A percentile compares a stretch with the other conserved stretches of the same genome.
Conservation (phyloP, 2,888 invertebrate species). For the Amphiduros pacificus region DNA sequence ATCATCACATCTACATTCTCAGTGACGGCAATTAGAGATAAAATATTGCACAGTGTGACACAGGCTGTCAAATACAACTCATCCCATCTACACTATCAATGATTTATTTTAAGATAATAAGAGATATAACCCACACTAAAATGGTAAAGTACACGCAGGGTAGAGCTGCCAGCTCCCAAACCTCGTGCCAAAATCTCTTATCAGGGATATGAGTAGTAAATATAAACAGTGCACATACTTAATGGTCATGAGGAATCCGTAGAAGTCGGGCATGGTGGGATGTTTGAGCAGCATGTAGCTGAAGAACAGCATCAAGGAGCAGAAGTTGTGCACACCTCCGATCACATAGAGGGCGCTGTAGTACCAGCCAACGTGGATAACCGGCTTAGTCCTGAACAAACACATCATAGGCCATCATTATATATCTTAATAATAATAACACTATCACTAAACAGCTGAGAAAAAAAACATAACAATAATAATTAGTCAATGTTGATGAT, state of each 20-base stretch:
- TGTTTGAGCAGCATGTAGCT: slow-evolving; percentile 7
- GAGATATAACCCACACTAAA: no score
- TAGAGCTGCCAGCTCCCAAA: no score
- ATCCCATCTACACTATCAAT: not conserved
- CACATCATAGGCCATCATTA: not conserved
- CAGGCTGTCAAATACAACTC: no score
- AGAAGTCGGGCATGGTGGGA: slow-evolving; percentile 5
- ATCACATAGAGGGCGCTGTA: not conserved
- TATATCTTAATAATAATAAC: no score
- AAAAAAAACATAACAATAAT: no score
- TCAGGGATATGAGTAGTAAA: not conserved
- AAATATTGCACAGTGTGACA: no score
- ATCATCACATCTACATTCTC: not conserved
- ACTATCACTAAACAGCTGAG: not conserved
- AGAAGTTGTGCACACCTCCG: slow-evolving; percentile 8
- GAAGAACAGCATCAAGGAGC: slow-evolving; percentile 10
- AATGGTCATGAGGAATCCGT: not conserved
- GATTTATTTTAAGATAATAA: no score
- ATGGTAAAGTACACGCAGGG: no score
- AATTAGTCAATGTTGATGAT: no score
- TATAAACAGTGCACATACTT: not conserved
- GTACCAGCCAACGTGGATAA: not conserved
- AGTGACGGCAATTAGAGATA: no score
- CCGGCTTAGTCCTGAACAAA: not conserved
- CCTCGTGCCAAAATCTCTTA: no score